These are phyloP conservation scores for Tachyglossus aculeatus DNA, from an alignment of 2,797 vertebrate genomes.

Conservation along the genomic window DNA sequence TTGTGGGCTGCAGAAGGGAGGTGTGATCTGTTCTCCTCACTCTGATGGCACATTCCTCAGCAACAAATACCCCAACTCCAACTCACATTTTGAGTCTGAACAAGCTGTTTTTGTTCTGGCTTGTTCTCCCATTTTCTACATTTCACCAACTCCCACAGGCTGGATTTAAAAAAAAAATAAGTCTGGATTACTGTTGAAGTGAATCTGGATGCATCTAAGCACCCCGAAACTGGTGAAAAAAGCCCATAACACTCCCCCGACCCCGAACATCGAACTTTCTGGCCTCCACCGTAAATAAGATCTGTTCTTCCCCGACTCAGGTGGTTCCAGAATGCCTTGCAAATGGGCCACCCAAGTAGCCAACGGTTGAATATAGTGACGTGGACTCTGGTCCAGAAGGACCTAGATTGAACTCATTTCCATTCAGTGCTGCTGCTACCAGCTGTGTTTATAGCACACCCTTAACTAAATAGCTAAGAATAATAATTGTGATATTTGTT, in stretches of 20 bases:
- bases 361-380: slow-evolving; percentile 18
- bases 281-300: background rate
- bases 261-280: slow-evolving; percentile 11
- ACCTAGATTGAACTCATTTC: background rate
- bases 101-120: slow-evolving; percentile 23
- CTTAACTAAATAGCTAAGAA: no score
- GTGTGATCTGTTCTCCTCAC: background rate
- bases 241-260: background rate
- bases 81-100: slow-evolving; percentile 13
- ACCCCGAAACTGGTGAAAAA: slow-evolving; percentile 2
- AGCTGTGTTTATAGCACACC: background rate
- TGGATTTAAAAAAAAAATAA: slow-evolving; percentile 29
- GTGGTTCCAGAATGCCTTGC: slow-evolving; percentile 29
- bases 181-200: slow-evolving; percentile 19
- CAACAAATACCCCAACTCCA: slow-evolving; percentile 26
- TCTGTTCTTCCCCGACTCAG: slow-evolving; percentile 11
- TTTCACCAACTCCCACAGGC: slow-evolving; percentile 40
- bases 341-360: slow-evolving; percentile 26
- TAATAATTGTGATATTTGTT: no score
- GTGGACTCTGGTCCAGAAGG: slow-evolving; percentile 1
- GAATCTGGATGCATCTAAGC: no score
- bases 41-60: slow-evolving; percentile 8
- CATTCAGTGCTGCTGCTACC: background rate
- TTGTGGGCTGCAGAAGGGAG: background rate
- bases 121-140: slow-evolving; percentile 13